A percentile compares a stretch with the other conserved stretches of the same genome.
Conservation (phyloP, 2,113 vertebrate species). For the Excalfactoria chinensis region DNA sequence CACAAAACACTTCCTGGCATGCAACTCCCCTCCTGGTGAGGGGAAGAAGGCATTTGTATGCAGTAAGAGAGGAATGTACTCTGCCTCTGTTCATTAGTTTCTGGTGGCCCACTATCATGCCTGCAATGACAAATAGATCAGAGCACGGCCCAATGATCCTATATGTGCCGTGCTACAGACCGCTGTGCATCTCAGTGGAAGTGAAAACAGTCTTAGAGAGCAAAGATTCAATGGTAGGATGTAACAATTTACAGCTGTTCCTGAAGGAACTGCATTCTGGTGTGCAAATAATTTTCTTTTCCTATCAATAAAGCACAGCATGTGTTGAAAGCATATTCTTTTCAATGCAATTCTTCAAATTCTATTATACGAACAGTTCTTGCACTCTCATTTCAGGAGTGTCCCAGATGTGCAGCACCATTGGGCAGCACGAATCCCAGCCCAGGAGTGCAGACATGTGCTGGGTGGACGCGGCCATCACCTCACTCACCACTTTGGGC, state of each 20-base stretch:
- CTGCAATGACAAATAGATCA: background rate
- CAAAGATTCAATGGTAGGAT: background rate
- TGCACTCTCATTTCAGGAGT: background rate
- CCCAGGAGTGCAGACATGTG: background rate
- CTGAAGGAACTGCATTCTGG: background rate
- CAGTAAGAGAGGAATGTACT: background rate
- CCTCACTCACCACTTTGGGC: slow-evolving; percentile 95
- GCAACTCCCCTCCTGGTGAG: background rate
- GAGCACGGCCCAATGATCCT: background rate
- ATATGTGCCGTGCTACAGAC: background rate
- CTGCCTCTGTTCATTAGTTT: background rate
- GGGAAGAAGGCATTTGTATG: background rate
- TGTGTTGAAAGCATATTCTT: background rate
- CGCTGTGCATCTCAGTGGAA: background rate
- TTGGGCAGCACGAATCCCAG: background rate
- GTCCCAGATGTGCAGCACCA: background rate
- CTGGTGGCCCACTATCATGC: background rate
- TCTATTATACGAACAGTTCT: background rate
- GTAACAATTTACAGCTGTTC: background rate
- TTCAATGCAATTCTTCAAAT: background rate
- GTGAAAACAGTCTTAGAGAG: background rate
- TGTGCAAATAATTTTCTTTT: background rate
- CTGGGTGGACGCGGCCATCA: background rate
- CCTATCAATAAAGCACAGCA: background rate
- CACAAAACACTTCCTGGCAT: background rate